These are phyloP conservation scores for Meda fulgida DNA, from an alignment of 2,797 vertebrate genomes.

Conservation along the genomic window DNA sequence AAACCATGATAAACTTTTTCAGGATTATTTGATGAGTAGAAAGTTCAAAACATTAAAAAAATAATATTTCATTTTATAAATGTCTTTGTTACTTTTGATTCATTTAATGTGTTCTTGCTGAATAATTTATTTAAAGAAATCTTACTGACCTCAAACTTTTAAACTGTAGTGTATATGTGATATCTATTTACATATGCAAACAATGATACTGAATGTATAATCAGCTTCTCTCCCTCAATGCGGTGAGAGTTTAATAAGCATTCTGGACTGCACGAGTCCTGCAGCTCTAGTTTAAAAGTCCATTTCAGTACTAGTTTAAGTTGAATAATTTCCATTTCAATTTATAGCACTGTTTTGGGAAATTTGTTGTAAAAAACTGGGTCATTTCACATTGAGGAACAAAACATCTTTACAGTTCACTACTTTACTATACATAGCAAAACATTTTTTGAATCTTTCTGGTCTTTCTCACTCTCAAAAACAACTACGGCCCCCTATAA, in stretches of 20 bases:
- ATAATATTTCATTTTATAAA: background rate
- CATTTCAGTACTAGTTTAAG: background rate
- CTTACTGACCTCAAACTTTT: background rate
- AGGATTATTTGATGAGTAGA: background rate
- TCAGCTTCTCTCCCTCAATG: background rate
- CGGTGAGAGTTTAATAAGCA: background rate
- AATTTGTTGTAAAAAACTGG: background rate
- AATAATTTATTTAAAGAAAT: background rate
- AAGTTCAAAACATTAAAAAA: background rate
- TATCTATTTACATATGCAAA: background rate
- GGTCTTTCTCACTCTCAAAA: background rate
- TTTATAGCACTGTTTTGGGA: background rate
- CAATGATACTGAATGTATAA: slow-evolving; percentile 10
- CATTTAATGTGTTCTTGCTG: background rate
- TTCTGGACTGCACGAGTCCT: background rate
- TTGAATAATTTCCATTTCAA: background rate
- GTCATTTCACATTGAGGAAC: background rate
- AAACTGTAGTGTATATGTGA: background rate
- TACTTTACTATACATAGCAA: background rate
- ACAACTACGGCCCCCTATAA: background rate
- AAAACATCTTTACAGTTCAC: background rate
- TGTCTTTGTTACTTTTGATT: background rate
- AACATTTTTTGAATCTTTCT: background rate
- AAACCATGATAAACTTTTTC: background rate
- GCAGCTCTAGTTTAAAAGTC: background rate